These are phyloP conservation scores for Bombyx huttoni DNA, from an alignment of 2,888 invertebrate species.

Conservation along the genomic window DNA sequence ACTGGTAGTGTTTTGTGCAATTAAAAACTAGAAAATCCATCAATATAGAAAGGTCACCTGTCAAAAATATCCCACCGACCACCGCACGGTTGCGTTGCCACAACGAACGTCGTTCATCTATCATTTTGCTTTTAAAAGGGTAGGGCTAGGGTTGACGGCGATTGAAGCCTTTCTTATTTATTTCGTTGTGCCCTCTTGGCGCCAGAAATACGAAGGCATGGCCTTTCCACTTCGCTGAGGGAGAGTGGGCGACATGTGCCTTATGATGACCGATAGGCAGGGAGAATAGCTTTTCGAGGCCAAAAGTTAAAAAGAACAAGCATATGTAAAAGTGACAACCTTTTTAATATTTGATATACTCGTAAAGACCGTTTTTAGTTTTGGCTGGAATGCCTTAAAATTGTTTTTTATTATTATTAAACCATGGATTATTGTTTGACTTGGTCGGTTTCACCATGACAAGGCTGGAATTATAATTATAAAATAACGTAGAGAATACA, in stretches of 20 bases:
- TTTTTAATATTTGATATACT: neutral
- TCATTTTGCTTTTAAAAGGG: conserved; percentile 62
- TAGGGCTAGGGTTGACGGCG: conserved; percentile 49
- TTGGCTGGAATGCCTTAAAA: neutral
- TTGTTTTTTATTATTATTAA: too few relatives aligned
- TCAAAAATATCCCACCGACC: conserved; percentile 11
- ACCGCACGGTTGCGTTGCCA: conserved; percentile 26
- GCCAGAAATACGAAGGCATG: conserved; percentile 39
- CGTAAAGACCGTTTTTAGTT: neutral
- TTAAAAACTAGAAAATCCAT: neutral
- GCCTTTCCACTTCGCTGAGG: conserved; percentile 40
- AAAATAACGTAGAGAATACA: neutral
- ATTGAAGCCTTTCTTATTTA: conserved; percentile 61
- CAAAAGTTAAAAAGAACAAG: neutral
- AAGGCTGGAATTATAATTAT: too few relatives aligned
- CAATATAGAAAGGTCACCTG: conserved; percentile 11
- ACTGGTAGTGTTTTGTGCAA: neutral
- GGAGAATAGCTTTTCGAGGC: conserved; percentile 8
- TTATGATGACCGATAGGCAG: conserved; percentile 46
- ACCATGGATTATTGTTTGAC: too few relatives aligned
- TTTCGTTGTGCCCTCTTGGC: conserved; percentile 47
- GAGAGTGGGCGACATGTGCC: conserved; percentile 5
- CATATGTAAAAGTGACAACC: neutral
- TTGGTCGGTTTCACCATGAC: too few relatives aligned
- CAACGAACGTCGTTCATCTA: conserved; percentile 49